Conservation (phyloP, 1,140 invertebrate genomes). For the Solenopsis fugax region DNA sequence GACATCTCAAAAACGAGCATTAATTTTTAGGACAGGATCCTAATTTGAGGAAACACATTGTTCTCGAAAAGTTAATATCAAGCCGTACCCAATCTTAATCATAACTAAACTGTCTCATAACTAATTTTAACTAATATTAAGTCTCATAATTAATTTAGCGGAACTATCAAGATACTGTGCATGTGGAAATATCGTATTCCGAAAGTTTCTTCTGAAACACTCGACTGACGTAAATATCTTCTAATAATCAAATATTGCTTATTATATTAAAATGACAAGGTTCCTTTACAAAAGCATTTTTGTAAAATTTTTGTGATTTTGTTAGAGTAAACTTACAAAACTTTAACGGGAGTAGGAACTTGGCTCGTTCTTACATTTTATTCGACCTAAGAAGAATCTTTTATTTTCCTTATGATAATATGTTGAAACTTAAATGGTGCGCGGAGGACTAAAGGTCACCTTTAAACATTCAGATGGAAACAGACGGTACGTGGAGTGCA, state of each 20-base stretch:
- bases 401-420: conserved; percentile 37
- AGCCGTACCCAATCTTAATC: conserved; percentile 1
- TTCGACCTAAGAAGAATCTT: not conserved
- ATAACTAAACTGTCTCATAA: not conserved
- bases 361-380: not conserved
- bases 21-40: not conserved
- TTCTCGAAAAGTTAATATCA: conserved; percentile 13
- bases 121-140: conserved; percentile 29
- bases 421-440: not conserved
- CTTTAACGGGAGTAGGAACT: not conserved
- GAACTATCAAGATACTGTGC: not conserved
- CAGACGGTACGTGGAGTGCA: conserved; percentile 1
- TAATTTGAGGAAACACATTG: not conserved
- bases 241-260: not conserved
- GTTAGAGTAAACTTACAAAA: not conserved
- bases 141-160: not conserved
- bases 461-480: conserved; percentile 39
- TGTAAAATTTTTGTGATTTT: not conserved
- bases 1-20: not conserved
- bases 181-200: conserved; percentile 22
- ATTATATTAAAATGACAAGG: not conserved
- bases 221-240: not conserved
- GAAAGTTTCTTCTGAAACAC: conserved; percentile 11
- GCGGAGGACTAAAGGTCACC: conserved; percentile 1
- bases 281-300: conserved; percentile 1